Conservation (phyloP, 1,140 invertebrate species). For the Bombus impatiens region DNA sequence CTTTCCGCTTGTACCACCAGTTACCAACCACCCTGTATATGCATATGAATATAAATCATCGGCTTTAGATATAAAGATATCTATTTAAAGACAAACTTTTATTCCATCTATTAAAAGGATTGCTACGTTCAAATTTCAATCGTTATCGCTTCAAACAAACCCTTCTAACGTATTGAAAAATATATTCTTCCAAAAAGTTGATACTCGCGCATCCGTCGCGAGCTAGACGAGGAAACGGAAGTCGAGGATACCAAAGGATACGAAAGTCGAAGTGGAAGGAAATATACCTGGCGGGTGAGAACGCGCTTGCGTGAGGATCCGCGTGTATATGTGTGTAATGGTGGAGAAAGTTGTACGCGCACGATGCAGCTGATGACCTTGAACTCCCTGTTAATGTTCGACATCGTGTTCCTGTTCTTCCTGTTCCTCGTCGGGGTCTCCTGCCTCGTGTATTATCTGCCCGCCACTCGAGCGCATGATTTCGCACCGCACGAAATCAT, state of each 20-base stretch:
- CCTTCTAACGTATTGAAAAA: not conserved
- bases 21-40: no score
- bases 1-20: no score
- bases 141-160: not conserved
- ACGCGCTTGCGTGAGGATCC: conserved; percentile 29
- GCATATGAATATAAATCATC: no score
- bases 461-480: conserved; percentile 80
- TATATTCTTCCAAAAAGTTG: not conserved
- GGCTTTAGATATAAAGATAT: no score
- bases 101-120: not conserved
- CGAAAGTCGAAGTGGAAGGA: conserved; percentile 4
- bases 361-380: conserved; percentile 91
- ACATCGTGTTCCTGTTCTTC: conserved; percentile 92
- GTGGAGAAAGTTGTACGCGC: conserved; percentile 70
- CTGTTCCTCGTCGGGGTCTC: conserved; percentile 91
- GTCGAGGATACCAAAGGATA: not conserved
- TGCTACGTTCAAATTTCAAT: conserved; percentile 7
- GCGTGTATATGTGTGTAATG: conserved; percentile 73
- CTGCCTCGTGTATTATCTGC: conserved; percentile 90
- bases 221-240: conserved; percentile 8
- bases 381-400: conserved; percentile 93
- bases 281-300: conserved; percentile 40
- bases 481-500: conserved; percentile 79
- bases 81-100: no score
- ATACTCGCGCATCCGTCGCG: not conserved